Base-by-base conservation (phyloP, 2,113 vertebrate genomes). In the Alligator sinensis region DNA sequence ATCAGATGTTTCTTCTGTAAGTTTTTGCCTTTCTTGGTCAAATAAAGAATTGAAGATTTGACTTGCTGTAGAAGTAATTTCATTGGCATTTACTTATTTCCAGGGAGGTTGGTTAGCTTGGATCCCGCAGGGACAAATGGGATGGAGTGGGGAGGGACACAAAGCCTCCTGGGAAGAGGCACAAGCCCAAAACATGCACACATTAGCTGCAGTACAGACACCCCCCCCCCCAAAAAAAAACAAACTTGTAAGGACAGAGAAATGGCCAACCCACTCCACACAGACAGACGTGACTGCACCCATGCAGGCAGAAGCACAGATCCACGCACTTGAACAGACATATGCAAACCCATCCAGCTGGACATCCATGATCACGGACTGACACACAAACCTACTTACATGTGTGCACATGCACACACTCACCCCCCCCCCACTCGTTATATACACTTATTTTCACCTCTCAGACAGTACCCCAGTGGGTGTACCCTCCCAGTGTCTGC, bases 11-110 rank as follows among this genome's bases (percentile, higher is more conserved):
- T 93, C 87, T 94, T 82, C 87, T 94, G 21, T 87, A 95, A 77
- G 86, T 64, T 87, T 91, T 88, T 34, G 30, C 94, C 93, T 91
- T 95, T 93, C 79, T 70, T 64, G 87, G 94, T 96, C 91, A 94
- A 94, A 84, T 28, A 94, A 87, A 86, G 93, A 91, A 95, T 93
- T 94, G 90, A 77, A 85, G 96, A 94, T 81, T 94, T 94, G 93
- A 95, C 96, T 96, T 89, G 88, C 82, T 93, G 60, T 79, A 60
- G 77, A 90, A 95, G 77, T 89, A 90, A 87, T 82, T 86, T 92
- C 91, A 87, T 66, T 64, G 80, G 68, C 19, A 47, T 15, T 82
- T 88, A 66, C 63, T 87, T 0, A 0, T 59, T 92, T 88, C 80
- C 38, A 6, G 78, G 91, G 81, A 84, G 78, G 34, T 86, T 64